Evolutionary conservation across 2,888 invertebrate species (phyloP), one percentile per base, ranked within the genome.

Genomic region (Sinopyrophorus schimmeli): DNA sequence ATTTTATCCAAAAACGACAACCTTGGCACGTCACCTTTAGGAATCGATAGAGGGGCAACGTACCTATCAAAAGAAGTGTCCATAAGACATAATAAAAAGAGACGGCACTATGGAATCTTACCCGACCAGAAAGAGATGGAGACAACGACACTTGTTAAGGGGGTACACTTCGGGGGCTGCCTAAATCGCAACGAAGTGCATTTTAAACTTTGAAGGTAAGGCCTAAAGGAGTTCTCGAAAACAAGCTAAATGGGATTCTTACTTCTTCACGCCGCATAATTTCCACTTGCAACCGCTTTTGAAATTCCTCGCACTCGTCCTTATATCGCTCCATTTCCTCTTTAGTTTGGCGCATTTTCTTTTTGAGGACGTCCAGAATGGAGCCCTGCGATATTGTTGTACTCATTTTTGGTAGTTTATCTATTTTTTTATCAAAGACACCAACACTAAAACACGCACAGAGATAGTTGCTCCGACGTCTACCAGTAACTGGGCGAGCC

Each of bases 341-440:
- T 80, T 96, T 95, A 68, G 96, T 92, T 78, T 94, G 93, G 67
- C 94, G 86, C 97, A 98, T 98, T 86, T 98, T 99, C 85, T 96
- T 95, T 85, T 98, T 98, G 71, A 98, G 84, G 72, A 95, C 93
- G 79, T 96, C 95, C 76, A 98, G 81, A 68, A 97, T 87, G 71
- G 91, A 89, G 73, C 92, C 92, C 81, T 93, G 92, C 76, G 88
- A 87, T 80, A 90, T 86, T 77, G 86, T 89, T 74, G 89, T 84
- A 80, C 90, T 87, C 90, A 90, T 92, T 79, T 26, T 49, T 41
- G 5, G 11, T 23, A 6, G 28, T 18, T n/a, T n/a, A n/a, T n/a
- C n/a, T 40, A 30, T 34, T 35, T 52, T 18, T 42, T 44, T 26
- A 42, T 32, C 31, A 48, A 14, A 53, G 41, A 23, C 50, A 50